These are phyloP conservation scores for Hepsetus odoe DNA, from an alignment of 2,113 vertebrate genomes.

Conservation along the genomic window DNA sequence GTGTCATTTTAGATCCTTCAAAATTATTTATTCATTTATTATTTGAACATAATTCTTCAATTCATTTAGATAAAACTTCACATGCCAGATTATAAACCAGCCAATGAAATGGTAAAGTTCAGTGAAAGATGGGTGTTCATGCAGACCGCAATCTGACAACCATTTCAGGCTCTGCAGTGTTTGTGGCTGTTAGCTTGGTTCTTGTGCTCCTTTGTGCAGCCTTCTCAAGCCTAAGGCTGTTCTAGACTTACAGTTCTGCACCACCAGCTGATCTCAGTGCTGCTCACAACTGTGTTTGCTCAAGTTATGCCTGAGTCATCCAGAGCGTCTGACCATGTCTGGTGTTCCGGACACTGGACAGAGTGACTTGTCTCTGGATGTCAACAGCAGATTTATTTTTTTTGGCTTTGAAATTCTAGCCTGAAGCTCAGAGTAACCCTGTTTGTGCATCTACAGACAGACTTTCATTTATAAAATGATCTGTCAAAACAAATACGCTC, in stretches of 20 bases:
- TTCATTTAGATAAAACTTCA: no score
- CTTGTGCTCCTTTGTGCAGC: not conserved
- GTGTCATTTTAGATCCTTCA: no score
- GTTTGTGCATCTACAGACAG: slow-evolving; percentile 6
- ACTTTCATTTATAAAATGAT: not conserved
- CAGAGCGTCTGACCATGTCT: not conserved
- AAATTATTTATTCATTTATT: no score
- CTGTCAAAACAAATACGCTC: not conserved
- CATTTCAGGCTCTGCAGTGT: not conserved
- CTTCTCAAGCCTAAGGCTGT: not conserved
- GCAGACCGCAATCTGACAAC: not conserved
- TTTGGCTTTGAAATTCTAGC: not conserved
- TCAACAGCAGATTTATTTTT: not conserved
- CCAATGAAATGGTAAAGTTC: no score
- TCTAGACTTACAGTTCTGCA: not conserved
- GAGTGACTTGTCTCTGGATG: not conserved
- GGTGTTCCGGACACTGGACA: not conserved
- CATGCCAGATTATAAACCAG: no score
- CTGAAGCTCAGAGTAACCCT: not conserved
- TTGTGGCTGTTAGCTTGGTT: not conserved
- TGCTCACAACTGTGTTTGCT: not conserved
- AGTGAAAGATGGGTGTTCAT: no score
- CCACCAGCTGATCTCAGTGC: not conserved
- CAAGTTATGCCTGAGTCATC: not conserved
- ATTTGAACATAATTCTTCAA: no score